Evolutionary conservation across 1,140 invertebrate species (phyloP).

Genomic region (Drosophila malerkotliana): DNA sequence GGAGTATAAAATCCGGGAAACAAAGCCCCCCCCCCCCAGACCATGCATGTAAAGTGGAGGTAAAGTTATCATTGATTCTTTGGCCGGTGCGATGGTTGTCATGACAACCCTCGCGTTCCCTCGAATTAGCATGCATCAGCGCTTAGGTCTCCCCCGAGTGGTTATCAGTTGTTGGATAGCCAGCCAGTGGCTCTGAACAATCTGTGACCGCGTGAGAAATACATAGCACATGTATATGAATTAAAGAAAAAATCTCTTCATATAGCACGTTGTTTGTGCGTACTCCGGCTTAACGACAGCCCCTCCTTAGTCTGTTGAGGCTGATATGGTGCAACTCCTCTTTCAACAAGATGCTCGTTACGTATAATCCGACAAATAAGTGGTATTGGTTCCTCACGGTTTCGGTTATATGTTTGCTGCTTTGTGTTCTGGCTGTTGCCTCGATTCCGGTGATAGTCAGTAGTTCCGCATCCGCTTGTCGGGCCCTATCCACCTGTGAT

Average conservation of each 20-base stretch:
- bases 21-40: constrained; percentile 44
- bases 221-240: constrained; percentile 7
- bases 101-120: constrained; percentile 56
- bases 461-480: constrained; percentile 32
- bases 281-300: constrained; percentile 1
- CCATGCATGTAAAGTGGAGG: constrained; percentile 35
- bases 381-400: constrained; percentile 44
- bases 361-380: constrained; percentile 7
- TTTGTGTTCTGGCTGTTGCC: constrained; percentile 23
- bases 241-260: not conserved
- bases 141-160: constrained; percentile 35
- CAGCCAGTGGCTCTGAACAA: constrained; percentile 16
- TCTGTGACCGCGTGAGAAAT: constrained; percentile 8
- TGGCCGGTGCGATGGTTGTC: constrained; percentile 44
- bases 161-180: constrained; percentile 67
- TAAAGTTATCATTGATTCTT: constrained; percentile 57
- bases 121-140: constrained; percentile 42
- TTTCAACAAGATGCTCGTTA: constrained; percentile 13
- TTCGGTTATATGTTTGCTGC: constrained; percentile 30
- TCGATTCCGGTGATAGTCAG: constrained; percentile 52
- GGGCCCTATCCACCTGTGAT: constrained; percentile 59
- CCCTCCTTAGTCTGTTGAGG: not conserved
- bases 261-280: constrained; percentile 1
- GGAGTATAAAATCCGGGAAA: constrained; percentile 33
- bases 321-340: constrained; percentile 5